Conservation (phyloP, 2,888 invertebrate species). For the Hemithea aestivaria region DNA sequence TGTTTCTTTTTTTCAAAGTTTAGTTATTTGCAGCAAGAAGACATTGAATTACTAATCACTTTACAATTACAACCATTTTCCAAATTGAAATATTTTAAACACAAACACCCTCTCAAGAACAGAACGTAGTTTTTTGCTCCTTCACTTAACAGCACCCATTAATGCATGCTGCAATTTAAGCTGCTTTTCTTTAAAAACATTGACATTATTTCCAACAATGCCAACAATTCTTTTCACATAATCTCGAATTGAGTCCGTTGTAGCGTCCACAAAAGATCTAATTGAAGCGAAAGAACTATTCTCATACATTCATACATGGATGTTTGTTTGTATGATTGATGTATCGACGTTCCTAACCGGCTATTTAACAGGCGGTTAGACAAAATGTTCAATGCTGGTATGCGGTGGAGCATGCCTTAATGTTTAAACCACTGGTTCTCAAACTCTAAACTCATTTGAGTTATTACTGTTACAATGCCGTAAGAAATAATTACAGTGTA, state of each 20-base stretch:
- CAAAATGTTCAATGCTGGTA: conserved; percentile 66
- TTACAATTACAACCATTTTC: no score
- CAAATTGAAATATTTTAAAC: no score
- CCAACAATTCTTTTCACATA: conserved; percentile 41
- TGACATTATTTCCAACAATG: conserved; percentile 43
- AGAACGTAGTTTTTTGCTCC: no score
- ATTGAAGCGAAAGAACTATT: conserved; percentile 69
- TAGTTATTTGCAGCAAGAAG: no score
- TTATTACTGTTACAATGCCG: conserved; percentile 8
- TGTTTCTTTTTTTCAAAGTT: no score
- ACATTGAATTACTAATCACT: no score
- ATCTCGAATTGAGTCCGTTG: conserved; percentile 49
- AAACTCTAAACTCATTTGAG: conserved; percentile 35
- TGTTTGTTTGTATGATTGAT: conserved; percentile 72
- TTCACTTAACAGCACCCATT: no score
- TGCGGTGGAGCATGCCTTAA: conserved; percentile 57
- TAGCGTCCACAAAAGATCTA: conserved; percentile 69
- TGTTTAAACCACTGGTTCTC: conserved; percentile 43
- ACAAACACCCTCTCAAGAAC: no score
- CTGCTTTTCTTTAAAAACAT: conserved; percentile 25
- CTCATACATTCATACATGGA: conserved; percentile 58
- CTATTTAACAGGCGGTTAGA: conserved; percentile 76
- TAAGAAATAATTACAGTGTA: no score
- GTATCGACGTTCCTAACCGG: conserved; percentile 70
- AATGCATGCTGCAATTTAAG: no score